phyloP scores from a whole-genome alignment of 2,888 invertebrate genomes.

The Smittia aterrima region DNA sequence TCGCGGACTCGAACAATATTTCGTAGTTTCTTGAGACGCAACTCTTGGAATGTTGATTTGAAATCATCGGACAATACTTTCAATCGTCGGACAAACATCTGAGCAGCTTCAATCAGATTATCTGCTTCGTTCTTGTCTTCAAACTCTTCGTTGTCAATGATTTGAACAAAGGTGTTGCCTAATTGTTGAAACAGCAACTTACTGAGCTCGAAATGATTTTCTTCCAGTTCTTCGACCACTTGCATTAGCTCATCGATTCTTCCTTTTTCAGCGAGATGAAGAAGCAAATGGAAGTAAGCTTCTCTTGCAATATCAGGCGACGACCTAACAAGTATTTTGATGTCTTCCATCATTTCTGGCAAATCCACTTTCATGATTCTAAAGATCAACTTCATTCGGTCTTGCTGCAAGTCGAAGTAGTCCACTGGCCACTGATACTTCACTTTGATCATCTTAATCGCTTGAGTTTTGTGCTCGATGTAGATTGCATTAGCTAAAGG shows the following conservation, averaged over 20 bases:
- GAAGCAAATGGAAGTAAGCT: slow-evolving; percentile 52
- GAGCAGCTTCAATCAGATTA: neutral
- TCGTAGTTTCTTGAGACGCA: neutral
- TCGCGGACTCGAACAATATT: neutral
- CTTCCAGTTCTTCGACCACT: slow-evolving; percentile 44
- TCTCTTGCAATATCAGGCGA: slow-evolving; percentile 49
- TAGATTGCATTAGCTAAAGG: slow-evolving; percentile 51
- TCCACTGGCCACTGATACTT: slow-evolving; percentile 53
- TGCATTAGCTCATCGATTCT: slow-evolving; percentile 49
- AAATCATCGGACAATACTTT: neutral
- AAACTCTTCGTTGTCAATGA: neutral
- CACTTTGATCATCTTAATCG: slow-evolving; percentile 52
- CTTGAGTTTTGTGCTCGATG: slow-evolving; percentile 52
- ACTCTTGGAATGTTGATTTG: neutral
- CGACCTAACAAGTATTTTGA: slow-evolving; percentile 49
- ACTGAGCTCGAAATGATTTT: neutral
- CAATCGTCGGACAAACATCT: neutral
- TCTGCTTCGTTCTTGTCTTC: neutral
- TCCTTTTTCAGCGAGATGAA: slow-evolving; percentile 50
- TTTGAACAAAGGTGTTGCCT: neutral
- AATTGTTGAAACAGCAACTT: neutral
- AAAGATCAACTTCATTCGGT: slow-evolving; percentile 49
- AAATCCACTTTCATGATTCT: slow-evolving; percentile 51
- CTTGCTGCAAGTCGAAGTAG: slow-evolving; percentile 41
- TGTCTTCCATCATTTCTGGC: slow-evolving; percentile 52